phyloP scores from a whole-genome alignment of 2,888 invertebrate genomes.

The Phyto melanocephala region DNA sequence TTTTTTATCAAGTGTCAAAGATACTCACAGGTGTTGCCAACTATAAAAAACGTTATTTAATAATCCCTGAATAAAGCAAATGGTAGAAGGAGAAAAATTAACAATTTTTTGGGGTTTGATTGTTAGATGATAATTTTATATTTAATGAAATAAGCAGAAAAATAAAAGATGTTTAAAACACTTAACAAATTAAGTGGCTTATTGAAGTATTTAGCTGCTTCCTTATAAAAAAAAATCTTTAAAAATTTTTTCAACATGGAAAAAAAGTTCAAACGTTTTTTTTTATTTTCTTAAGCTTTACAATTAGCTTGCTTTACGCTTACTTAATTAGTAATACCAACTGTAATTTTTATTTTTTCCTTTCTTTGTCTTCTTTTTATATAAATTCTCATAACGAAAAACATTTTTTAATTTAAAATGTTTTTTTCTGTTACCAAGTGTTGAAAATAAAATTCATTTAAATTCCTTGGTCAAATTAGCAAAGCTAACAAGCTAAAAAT shows the following conservation, averaged over 20 bases:
- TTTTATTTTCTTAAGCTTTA: not conserved
- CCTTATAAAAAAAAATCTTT: not conserved
- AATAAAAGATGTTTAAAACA: not conserved
- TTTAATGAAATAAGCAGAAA: slow-evolving; percentile 30
- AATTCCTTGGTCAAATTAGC: slow-evolving; percentile 63
- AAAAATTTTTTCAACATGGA: slow-evolving; percentile 18
- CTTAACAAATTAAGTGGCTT: slow-evolving; percentile 50
- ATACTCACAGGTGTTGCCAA: slow-evolving; percentile 60
- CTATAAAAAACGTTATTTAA: slow-evolving; percentile 30
- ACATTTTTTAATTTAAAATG: slow-evolving; percentile 54
- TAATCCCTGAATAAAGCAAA: not conserved
- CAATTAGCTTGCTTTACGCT: slow-evolving; percentile 57
- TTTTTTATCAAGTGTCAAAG: slow-evolving; percentile 42
- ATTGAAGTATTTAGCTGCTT: not conserved
- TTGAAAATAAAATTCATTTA: slow-evolving; percentile 52
- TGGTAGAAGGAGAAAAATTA: not conserved
- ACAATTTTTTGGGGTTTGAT: slow-evolving; percentile 38
- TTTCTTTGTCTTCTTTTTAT: not conserved
- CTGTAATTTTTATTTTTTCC: slow-evolving; percentile 3
- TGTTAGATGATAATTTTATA: slow-evolving; percentile 20
- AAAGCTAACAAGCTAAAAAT: slow-evolving; percentile 55
- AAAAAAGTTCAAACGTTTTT: slow-evolving; percentile 52
- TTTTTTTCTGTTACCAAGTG: not conserved
- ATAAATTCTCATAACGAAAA: not conserved
- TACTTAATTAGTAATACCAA: slow-evolving; percentile 61